Base-by-base conservation (phyloP, 2,113 vertebrate species). In the Pao palembangensis region DNA sequence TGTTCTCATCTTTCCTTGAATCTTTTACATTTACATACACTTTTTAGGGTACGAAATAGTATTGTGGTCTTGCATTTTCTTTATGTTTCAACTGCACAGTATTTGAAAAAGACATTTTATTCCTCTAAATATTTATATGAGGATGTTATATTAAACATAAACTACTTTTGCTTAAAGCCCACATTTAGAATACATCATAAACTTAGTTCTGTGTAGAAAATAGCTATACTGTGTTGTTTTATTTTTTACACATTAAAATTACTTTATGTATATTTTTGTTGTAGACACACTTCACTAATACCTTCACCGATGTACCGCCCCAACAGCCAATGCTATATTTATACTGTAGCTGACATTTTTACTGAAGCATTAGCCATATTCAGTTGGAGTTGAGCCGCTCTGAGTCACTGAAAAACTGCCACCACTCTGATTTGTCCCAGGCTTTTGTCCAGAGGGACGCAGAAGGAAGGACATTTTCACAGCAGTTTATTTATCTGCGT, bases 351-450 rank as follows among this genome's bases (percentile, higher is more conserved):
- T 23, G 21, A 3, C 21, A 23, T 23, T 23, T 23, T 23, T 2
- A 23, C 21, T 23, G 21, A 2, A 23, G 28, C 28, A 31, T 31
- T 31, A 8, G 8, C 28, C 28, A 31, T 31, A 6, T 31, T 14
- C 42, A 43, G 42, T 15, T 43, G 10, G 10, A 43, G 42, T 43
- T 15, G n/a, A n/a, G n/a, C 42, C 3, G 42, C 42, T 5, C 68
- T 58, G 51, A 69, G 52, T 60, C 51, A 34, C 11, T 47, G 34
- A 68, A 51, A 56, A 71, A 58, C 25, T 62, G 60, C 41, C 25
- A 14, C 42, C 4, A 58, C 59, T 23, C 46, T 77, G 77, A 80
- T 69, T 75, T 53, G 57, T 70, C 58, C 73, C 76, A 79, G 78
- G 65, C 64, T 51, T 53, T 63, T 43, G 51, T 52, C 49, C 46